Base-by-base conservation (phyloP, 2,888 invertebrate genomes). In the Archips xylosteana region DNA sequence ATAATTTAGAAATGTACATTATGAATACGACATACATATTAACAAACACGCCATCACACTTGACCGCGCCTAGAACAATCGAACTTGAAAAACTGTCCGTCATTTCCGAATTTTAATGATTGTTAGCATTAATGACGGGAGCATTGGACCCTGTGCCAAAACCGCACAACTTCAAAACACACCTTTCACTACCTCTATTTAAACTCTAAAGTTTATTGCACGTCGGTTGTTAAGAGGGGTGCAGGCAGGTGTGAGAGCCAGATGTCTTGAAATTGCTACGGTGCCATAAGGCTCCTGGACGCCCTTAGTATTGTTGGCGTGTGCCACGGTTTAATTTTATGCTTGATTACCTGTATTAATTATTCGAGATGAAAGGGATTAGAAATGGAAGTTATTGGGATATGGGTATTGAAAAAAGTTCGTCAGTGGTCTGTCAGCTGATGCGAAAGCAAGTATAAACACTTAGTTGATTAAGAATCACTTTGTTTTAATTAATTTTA, bases 321-420 rank as follows among this genome's bases (percentile, higher is more conserved):
- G 94, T 94, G 94, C 94, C 94, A 92, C 91, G 89, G 89, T 92
- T 94, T 94, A 94, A 94, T 94, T 94, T 94, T 94, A 94, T 92
- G 94, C 92, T 93, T 94, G 92, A 94, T 94, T 94, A 94, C 89
- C 81, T 87, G 82, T 84, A 93, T 93, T 92, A 92, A 94, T 92
- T 86, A 88, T 85, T 87, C 83, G 87, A 91, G 91, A 90, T 89
- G 89, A 85, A 51, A 63, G 68, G 69, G 60, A 59, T 59, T 59
- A 61, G 60, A 10, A 32, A 57, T 57, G 32, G 32, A 32, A 57
- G 13, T 15, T 54, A 15, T 54, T 32, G 57, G 32, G 57, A 57
- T 57, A 32, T 8, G 9, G n/a, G 12, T 23, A 32, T 57, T 57
- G 1, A 57, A 57, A 32, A 57, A 23, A 10, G n/a, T 49, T 15